Evolutionary conservation across 2,797 vertebrate genomes (phyloP).

Genomic region (Sebastes jordani): DNA sequence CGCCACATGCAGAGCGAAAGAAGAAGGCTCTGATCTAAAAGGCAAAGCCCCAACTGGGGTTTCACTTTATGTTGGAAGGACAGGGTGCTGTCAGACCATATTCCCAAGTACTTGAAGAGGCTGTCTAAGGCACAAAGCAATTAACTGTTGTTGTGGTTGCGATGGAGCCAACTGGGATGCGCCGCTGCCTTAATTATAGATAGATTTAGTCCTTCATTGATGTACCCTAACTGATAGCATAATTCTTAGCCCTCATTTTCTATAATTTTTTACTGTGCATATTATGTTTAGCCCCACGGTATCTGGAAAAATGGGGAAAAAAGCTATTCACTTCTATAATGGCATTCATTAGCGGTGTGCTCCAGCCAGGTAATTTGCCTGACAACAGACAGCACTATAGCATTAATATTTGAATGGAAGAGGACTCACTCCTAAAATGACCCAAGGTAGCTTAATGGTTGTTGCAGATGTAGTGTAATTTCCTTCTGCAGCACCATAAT

Average conservation of each 20-base stretch:
- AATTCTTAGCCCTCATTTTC: constrained; percentile 14
- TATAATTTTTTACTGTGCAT: background rate
- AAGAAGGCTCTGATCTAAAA: constrained; percentile 57
- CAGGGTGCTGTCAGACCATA: constrained; percentile 60
- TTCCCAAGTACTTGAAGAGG: constrained; percentile 49
- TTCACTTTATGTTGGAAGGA: constrained; percentile 56
- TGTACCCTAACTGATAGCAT: constrained; percentile 36
- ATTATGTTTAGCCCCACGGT: constrained; percentile 7
- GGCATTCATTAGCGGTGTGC: constrained; percentile 38
- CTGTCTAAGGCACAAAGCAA: constrained; percentile 65
- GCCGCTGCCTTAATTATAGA: constrained; percentile 57
- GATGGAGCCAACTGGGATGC: constrained; percentile 39
- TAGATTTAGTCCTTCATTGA: constrained; percentile 47
- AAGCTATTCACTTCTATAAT: constrained; percentile 12
- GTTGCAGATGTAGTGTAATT: constrained; percentile 32
- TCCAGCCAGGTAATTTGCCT: constrained; percentile 31
- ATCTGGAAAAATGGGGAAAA: background rate
- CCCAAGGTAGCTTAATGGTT: constrained; percentile 27
- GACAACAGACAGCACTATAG: constrained; percentile 22
- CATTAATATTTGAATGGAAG: constrained; percentile 43
- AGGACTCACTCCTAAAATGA: constrained; percentile 33
- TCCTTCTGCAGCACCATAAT: constrained; percentile 30
- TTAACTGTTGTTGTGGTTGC: constrained; percentile 60
- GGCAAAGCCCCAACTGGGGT: constrained; percentile 47
- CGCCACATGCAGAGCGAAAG: constrained; percentile 14